phyloP scores from a whole-genome alignment of 2,797 vertebrate species.

The Pangasius larnaudii region DNA sequence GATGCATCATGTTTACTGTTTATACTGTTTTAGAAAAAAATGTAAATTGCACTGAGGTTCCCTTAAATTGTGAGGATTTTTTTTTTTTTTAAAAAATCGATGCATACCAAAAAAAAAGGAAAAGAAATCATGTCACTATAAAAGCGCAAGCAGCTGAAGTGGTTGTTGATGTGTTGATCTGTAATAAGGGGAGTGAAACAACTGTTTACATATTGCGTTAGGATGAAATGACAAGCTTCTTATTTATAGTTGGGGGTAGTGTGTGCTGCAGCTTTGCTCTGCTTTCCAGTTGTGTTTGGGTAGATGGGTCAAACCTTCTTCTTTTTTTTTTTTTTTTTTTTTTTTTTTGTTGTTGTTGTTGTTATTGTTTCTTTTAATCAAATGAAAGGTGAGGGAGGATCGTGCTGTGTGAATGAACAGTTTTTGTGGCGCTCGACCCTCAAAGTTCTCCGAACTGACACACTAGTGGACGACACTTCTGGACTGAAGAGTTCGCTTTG shows the following conservation, averaged over 20 bases:
- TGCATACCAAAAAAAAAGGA: constrained; percentile 50
- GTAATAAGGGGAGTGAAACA: constrained; percentile 45
- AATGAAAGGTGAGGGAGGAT: constrained; percentile 6
- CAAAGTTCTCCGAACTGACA: constrained; percentile 7
- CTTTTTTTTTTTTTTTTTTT: background rate
- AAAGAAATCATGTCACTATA: constrained; percentile 26
- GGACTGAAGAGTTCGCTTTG: constrained; percentile 45
- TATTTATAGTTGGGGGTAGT: constrained; percentile 44
- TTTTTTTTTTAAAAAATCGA: constrained; percentile 27
- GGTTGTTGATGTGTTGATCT: constrained; percentile 28
- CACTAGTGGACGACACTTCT: background rate
- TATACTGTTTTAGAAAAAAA: constrained; percentile 42
- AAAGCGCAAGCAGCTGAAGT: constrained; percentile 29
- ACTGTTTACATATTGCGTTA: constrained; percentile 52
- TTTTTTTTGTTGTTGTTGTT: background rate
- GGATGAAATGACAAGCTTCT: constrained; percentile 25
- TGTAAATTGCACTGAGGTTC: constrained; percentile 53
- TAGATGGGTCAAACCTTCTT: constrained; percentile 11
- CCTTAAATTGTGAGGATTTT: constrained; percentile 45
- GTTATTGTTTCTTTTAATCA: constrained; percentile 33
- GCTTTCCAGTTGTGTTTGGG: constrained; percentile 39
- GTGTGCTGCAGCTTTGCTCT: constrained; percentile 42
- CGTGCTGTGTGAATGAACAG: constrained; percentile 24
- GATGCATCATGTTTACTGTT: constrained; percentile 45
- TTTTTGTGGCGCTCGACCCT: constrained; percentile 9